Base-by-base conservation (phyloP, 2,797 vertebrate species). In the Urosaurus nigricauda region DNA sequence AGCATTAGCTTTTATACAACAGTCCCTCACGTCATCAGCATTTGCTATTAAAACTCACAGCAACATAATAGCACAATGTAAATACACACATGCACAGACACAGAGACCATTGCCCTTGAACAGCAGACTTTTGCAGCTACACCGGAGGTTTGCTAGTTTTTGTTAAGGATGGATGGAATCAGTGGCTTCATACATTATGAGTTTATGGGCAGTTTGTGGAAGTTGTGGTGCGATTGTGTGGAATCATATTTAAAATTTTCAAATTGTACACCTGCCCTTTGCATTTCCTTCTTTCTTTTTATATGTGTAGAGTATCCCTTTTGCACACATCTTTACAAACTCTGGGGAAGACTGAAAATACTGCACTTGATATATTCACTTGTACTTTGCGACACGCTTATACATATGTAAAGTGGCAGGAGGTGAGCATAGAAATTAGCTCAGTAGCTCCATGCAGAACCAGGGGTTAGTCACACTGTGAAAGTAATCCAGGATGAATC, bases 231-330 rank as follows among this genome's bases (percentile, higher is more conserved):
- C 4, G 26, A 24, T 68, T 86, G 35, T 40, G 29, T 13, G 37
- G 35, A 58, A 84, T 70, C n/a, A 79, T 71, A 12, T 58, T 88
- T 56, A 74, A 63, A 73, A 14, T 29, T 58, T 26, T 87, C 79
- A 75, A 70, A 32, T 60, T 21, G 58, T 17, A 40, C 78, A 78
- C n/a, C 29, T 86, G 60, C 24, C 43, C 32, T 40, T 9, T 40
- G 37, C 17, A 26, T 58, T 79, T 65, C 24, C 24, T 26, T 63
- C 60, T 63, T 24, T 1, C 56, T 71, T 79, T 71, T 51, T 29
- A 70, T 78, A 58, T 75, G 26, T 32, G 65, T 21, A 6, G 11
- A 56, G 53, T 11, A 7, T 26, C n/a, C 24, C 4, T 43, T 71
- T 63, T 60, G 35, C 29, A 47, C 2, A 74, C 37, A 32, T 71